Evolutionary conservation across 2,113 vertebrate species (phyloP).

Genomic region (Rhizomys pruinosus): DNA sequence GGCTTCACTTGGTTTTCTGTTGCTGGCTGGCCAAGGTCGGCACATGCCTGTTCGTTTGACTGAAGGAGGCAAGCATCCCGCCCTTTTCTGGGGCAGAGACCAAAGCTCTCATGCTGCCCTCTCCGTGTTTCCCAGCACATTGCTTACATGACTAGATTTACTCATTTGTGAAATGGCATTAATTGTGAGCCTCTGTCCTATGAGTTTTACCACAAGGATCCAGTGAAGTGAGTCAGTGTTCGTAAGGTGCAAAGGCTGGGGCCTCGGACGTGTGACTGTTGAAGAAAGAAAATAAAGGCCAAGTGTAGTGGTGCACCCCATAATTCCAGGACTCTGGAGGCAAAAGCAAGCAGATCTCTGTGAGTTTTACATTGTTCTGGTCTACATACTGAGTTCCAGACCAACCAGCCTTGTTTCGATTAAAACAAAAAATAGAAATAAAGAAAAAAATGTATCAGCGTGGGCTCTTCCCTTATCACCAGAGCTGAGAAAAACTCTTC

Average conservation of each 20-base stretch:
- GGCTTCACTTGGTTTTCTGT: not conserved
- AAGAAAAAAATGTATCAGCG: not conserved
- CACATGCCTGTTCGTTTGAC: too few species aligned
- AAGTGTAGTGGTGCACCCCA: not conserved
- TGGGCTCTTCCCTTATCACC: not conserved
- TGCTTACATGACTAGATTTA: not conserved
- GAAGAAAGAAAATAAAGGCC: not conserved
- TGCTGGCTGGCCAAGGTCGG: not conserved
- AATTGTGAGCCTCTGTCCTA: not conserved
- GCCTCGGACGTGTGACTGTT: not conserved
- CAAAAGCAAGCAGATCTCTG: not conserved
- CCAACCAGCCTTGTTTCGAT: not conserved
- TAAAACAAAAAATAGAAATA: not conserved
- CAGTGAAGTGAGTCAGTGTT: not conserved
- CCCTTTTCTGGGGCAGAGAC: not conserved
- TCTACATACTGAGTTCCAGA: not conserved
- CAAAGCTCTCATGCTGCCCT: too few species aligned
- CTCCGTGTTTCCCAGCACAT: not conserved
- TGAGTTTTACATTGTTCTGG: not conserved
- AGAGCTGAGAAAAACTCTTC: not conserved
- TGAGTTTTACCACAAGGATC: not conserved
- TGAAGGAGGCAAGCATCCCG: not conserved
- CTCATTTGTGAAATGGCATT: not conserved
- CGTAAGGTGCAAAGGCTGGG: not conserved
- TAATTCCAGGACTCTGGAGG: not conserved